Base-by-base conservation (phyloP, 2,888 invertebrate genomes). In the Masnerella sp. region DNA sequence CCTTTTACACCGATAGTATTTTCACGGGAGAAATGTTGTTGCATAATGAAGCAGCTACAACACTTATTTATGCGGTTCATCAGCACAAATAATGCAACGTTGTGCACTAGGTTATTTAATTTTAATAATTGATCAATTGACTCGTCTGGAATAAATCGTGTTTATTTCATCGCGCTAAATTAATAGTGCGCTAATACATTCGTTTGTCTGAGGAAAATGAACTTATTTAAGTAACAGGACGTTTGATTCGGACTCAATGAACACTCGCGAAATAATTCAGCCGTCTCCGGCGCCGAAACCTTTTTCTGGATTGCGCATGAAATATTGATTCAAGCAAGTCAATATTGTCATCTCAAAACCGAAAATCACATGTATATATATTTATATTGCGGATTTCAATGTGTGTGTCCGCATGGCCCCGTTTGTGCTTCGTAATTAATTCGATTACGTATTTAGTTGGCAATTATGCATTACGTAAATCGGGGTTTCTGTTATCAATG, bases 181-280 rank as follows among this genome's bases (percentile, higher is more conserved):
- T 71, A 71, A 65, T 71, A 43, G 64, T 47, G 65, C 59, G 64
- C 59, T 65, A 71, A 65, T 58, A 52, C 45, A 65, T 71, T 71
- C 45, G 62, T 56, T 62, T 49, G 62, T 56, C 62, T 51, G 58
- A 64, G 64, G 51, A 64, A 56, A 64, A 64, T 52, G 43, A 58
- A 58, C 58, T 64, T 64, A 71, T 71, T 64, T 71, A 58, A 64
- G 64, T 71, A 71, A 71, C 71, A 71, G 64, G 34, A 65, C 71
- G 52, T 67, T 72, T 72, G 67, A 67, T 67, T 72, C 54, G 47
- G 47, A 61, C 72, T 72, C 65, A 72, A 72, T 65, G 72, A 72
- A 65, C 59, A 47, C 59, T 30, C 34, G 42, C 22, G 54, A 36
- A 72, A 72, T 72, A 65, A 71, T 71, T 71, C 52, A 71, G 52